These are phyloP conservation scores for Tridacna gigas DNA, from an alignment of 2,888 invertebrate species.

Conservation along the genomic window DNA sequence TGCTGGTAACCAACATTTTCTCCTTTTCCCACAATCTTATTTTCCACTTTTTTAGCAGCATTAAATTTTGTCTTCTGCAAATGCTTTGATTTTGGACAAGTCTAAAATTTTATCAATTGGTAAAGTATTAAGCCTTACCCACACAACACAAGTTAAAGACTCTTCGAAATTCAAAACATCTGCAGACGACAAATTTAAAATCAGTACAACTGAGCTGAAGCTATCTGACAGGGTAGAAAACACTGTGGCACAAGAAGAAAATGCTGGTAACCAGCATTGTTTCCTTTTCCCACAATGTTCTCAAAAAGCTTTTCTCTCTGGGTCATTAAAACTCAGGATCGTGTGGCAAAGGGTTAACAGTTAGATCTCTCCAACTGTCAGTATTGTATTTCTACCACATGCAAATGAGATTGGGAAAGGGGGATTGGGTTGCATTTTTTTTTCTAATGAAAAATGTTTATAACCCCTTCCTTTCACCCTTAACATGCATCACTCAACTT, in stretches of 20 bases:
- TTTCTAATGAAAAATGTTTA: background rate
- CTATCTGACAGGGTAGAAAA: background rate
- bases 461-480: background rate
- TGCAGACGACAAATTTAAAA: background rate
- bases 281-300: too few relatives aligned
- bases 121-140: too few relatives aligned
- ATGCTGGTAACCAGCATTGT: background rate
- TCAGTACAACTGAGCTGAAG: too few relatives aligned
- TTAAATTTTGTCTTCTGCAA: background rate
- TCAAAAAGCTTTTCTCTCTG: too few relatives aligned
- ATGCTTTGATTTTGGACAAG: background rate
- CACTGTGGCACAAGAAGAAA: background rate
- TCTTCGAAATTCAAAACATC: too few relatives aligned
- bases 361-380: too few relatives aligned
- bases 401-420: constrained; percentile 3
- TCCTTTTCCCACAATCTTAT: background rate
- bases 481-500: too few relatives aligned
- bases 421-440: too few relatives aligned
- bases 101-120: background rate
- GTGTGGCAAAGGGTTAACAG: too few relatives aligned
- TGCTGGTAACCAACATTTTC: background rate
- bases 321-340: too few relatives aligned
- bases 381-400: background rate
- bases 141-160: too few relatives aligned
- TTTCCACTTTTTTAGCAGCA: background rate